A percentile compares a stretch with the other conserved stretches of the same genome.
Conservation (phyloP, 1,140 invertebrate species). For the Diplogasteroides magnus region DNA sequence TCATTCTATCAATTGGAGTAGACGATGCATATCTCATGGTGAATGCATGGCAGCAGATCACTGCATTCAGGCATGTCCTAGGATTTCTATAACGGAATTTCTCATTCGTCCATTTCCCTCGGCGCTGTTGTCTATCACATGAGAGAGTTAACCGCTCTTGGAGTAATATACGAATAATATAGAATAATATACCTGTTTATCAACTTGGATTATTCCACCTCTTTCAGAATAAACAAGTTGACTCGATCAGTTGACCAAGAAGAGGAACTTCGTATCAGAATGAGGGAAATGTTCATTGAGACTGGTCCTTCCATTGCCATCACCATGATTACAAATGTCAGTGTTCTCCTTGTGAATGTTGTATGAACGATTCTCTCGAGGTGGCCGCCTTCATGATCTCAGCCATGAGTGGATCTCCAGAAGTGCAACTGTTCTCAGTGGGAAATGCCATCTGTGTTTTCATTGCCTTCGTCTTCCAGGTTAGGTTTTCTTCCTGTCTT, state of each 20-base stretch:
- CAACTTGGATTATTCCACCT: too few species aligned
- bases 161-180: too few species aligned
- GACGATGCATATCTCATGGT: slow-evolving; percentile 53
- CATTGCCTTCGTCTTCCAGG: slow-evolving; percentile 50
- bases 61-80: slow-evolving; percentile 13
- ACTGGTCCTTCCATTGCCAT: slow-evolving; percentile 54
- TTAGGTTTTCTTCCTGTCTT: too few species aligned
- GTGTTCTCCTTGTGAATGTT: too few species aligned
- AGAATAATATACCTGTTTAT: too few species aligned
- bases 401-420: slow-evolving; percentile 51
- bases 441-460: slow-evolving; percentile 52
- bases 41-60: slow-evolving; percentile 38
- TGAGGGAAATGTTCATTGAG: slow-evolving; percentile 48
- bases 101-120: too few species aligned
- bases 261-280: slow-evolving; percentile 14
- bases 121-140: too few species aligned
- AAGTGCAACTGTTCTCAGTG: slow-evolving; percentile 54
- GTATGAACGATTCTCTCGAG: background rate
- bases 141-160: too few species aligned
- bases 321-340: slow-evolving; percentile 51
- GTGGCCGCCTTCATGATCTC: slow-evolving; percentile 48
- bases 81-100: too few species aligned
- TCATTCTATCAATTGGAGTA: slow-evolving; percentile 52
- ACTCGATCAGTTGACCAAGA: too few species aligned
- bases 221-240: too few species aligned